Conservation (phyloP, 2,113 vertebrate genomes). For the Tringa solitaria region DNA sequence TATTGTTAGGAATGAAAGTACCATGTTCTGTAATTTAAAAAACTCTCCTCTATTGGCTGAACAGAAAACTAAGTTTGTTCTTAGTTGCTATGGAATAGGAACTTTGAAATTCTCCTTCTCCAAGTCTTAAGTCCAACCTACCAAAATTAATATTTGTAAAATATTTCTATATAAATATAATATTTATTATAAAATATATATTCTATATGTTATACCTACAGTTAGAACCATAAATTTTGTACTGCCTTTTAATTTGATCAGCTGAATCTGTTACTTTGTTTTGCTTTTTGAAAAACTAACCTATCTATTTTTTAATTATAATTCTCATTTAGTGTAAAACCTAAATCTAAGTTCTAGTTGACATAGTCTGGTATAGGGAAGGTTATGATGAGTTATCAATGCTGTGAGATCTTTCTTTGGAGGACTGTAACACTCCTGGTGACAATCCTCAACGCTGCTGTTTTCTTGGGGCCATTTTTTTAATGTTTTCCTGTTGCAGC, state of each 20-base stretch:
- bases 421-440: background rate
- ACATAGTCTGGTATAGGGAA: background rate
- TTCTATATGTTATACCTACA: too few relatives aligned
- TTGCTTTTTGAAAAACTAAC: background rate
- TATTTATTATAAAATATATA: background rate
- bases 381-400: background rate
- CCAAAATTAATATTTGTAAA: background rate
- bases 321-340: background rate
- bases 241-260: background rate
- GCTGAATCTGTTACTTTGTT: background rate
- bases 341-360: background rate
- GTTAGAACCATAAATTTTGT: background rate
- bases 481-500: fast-evolving
- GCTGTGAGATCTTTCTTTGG: background rate
- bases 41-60: background rate
- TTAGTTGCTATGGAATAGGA: background rate
- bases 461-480: background rate
- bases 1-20: background rate
- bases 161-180: background rate
- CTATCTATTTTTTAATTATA: background rate
- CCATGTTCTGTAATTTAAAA: background rate
- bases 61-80: background rate
- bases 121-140: background rate
- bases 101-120: background rate
- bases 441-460: background rate